Base-by-base conservation (phyloP, 2,888 invertebrate genomes). In the Embidobia sp. region DNA sequence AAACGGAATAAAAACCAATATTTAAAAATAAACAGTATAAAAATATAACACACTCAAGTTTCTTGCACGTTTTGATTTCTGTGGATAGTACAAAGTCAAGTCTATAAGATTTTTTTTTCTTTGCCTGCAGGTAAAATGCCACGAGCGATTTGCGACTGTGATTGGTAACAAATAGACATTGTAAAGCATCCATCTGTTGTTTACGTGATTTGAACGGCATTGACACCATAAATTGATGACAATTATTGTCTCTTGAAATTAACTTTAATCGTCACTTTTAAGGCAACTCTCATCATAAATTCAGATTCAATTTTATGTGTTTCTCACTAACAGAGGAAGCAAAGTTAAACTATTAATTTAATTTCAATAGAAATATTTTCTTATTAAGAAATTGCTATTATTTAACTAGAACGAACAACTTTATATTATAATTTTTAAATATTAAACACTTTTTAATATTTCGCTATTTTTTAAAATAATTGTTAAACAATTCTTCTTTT, bases 51-150 rank as follows among this genome's bases (percentile, higher is more conserved):
- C 6, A 4, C 22, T 4, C 35, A 55, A 66, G 48, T 42, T 53
- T 55, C 59, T 64, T 40, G 35, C 48, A n/a, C 27, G 11, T 53
- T 66, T 55, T 35, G 44, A 66, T 33, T 66, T 66, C 33, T 66
- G 66, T 44, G 19, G 22, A 13, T 10, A 16, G 29, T 15, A 16
- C 26, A 5, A 13, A 37, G 8, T 26, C 13, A 33, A 42, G 27
- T 44, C 27, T 8, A 37, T 31, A 51, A 18, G 2, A 7, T 48
- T 18, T 42, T 66, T 55, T 16, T 40, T 70, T 31, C 19, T 59
- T 40, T 10, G 11, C 27, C 18, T 46, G 49, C 48, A 51, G 29
- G 22, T 27, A 44, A 70, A 70, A 35, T 37, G 53, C 44, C 51
- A 49, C 10, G 15, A 46, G 69, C 57, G 18, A 66, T 64, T 5